Base-by-base conservation (phyloP, 2,888 invertebrate genomes). In the Agonopterix alstromeriana region DNA sequence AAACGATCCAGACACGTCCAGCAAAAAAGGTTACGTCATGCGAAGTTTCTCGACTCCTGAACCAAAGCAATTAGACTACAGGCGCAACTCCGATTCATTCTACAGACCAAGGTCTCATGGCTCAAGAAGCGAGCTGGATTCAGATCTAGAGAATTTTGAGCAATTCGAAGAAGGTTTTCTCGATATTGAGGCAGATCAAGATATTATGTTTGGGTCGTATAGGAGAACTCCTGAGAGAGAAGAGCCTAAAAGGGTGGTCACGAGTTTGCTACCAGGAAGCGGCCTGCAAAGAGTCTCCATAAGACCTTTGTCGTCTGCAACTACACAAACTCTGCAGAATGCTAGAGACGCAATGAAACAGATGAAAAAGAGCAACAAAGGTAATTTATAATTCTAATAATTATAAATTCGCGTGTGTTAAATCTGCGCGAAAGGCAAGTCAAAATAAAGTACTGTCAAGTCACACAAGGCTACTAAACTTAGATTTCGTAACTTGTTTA, bases 41-140 rank as follows among this genome's bases (percentile, higher is more conserved):
- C 65, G 88, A 47, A 86, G 87, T 53, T 84, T 73, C 52, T 88
- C 88, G 0, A 75, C 87, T 0, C 88, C 87, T 3, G 87, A 86
- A 48, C 69, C 78, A 0, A 84, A 87, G 54, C 70, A 70, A n/a
- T 49, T 63, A 8, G 79, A 75, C 17, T 74, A 73, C 51, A 71
- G 77, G 54, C 67, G 77, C 41, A 82, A 79, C 58, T 81, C 80
- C 1, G 86, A 84, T 53, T 77, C 80, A 0, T 77, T 77, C 53
- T 81, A 77, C 51, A 68, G 77, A 52, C 78, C 84, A 0, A 80
- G 77, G 55, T 60, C 67, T 27, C 78, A 82, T 27, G 81, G 80
- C 1, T 83, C 85, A 0, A 73, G 81, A 56, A 77, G 70, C 47
- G 87, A 87, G 55, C 53, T 87, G 9, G 87, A 88, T 49, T 80